Evolutionary conservation across 2,113 vertebrate species (phyloP), one percentile per base, ranked within the genome.

Genomic region (Peucedramus taeniatus): DNA sequence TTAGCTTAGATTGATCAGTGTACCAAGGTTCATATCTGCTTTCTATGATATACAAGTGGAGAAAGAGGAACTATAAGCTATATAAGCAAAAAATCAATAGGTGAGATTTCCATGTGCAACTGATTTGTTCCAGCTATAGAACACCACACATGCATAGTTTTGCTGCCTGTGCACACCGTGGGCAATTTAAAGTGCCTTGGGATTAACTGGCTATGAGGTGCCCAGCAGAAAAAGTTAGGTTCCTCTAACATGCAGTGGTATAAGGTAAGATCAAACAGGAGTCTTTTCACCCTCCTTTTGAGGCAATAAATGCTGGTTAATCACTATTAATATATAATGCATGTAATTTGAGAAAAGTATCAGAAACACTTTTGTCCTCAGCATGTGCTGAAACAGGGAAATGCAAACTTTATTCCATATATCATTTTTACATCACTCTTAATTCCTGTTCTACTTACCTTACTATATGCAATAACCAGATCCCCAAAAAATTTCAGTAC

Each of bases 191-290:
- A 54, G 33, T 71, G 24, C 13, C 31, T 76, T 44, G 9, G 35
- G 56, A 42, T 35, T 57, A 87, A 42, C 51, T 50, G n/a, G 45
- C 37, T 65, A 3, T 49, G 18, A 77, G 9, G 9, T 68, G 22
- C 7, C 9, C 42, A 72, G 19, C 22, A 77, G 45, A 28, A 68
- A 90, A 83, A 49, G 9, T 35, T 2, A 50, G 15, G 30, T 45
- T 81, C 15, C 9, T 47, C 50, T 70, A 42, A 69, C 0, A 0
- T 37, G 26, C 21, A 57, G 30, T 1, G 0, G 8, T 50, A 20
- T 42, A 35, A 74, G 59, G 19, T 51, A 47, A 76, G 49, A 45
- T 70, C 22, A 86, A 39, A 77, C 7, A 45, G 9, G 15, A 70
- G 11, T 47, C 7, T 57, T 93, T 77, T 13, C 11, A 40, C 10